A percentile compares a stretch with the other conserved stretches of the same genome.
Evolutionary conservation across 2,888 invertebrate species (phyloP).

Genomic region (Saturnia japonica): DNA sequence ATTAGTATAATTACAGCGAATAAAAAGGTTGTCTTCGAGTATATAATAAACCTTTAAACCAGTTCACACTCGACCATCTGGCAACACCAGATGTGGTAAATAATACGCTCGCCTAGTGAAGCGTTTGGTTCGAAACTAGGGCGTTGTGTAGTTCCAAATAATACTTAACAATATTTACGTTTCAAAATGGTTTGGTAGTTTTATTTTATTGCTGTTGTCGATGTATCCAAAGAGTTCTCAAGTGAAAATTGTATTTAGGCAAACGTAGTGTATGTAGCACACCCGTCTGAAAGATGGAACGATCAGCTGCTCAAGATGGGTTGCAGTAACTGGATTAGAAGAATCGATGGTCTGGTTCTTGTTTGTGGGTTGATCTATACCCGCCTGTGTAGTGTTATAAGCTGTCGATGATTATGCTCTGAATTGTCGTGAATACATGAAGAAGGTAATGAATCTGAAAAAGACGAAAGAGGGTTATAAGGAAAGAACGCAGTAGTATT

Average conservation of each 20-base stretch:
- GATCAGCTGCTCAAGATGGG: neutral
- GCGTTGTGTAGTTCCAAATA: slow-evolving; percentile 2
- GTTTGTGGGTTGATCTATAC: neutral
- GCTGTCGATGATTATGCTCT: neutral
- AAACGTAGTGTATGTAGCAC: neutral
- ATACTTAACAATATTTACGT: slow-evolving; percentile 2
- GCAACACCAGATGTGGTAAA: slow-evolving; percentile 18
- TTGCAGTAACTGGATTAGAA: neutral
- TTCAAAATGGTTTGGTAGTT: neutral
- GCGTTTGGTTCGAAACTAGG: slow-evolving; percentile 13
- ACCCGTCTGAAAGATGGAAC: no score
- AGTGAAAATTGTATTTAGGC: neutral
- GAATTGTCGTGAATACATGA: neutral
- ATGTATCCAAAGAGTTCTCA: neutral
- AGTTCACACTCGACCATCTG: slow-evolving; percentile 22
- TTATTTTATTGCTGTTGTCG: neutral
- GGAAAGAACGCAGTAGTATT: neutral
- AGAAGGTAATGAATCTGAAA: neutral
- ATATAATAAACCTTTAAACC: slow-evolving; percentile 3
- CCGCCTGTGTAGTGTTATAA: neutral
- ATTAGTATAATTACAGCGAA: neutral
- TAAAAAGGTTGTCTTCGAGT: slow-evolving; percentile 2
- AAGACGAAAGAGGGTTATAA: neutral
- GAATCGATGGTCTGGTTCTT: neutral
- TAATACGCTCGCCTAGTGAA: slow-evolving; percentile 22